Evolutionary conservation across 2,888 invertebrate species (phyloP).

Genomic region (Bembecia ichneumoniformis): DNA sequence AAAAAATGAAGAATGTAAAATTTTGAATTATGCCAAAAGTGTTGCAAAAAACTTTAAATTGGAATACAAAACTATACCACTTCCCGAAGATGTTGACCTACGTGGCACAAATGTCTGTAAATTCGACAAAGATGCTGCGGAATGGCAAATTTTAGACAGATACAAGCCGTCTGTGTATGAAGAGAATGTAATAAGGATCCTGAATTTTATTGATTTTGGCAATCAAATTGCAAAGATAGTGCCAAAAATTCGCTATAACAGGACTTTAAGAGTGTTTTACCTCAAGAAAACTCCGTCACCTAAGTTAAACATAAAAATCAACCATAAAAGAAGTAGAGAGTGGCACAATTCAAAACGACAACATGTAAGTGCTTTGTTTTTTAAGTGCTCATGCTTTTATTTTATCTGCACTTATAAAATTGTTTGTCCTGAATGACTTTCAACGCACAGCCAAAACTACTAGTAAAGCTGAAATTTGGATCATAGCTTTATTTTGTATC

Average conservation of each 20-base stretch:
- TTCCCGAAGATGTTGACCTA: conserved; percentile 83
- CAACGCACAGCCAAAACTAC: too few relatives aligned
- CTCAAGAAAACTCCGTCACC: conserved; percentile 43
- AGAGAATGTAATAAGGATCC: conserved; percentile 81
- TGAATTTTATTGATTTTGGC: conserved; percentile 86
- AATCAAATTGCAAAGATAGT: conserved; percentile 77
- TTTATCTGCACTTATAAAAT: background rate
- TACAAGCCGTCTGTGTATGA: conserved; percentile 73
- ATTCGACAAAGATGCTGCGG: conserved; percentile 76
- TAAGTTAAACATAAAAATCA: conserved; percentile 48
- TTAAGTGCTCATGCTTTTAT: background rate
- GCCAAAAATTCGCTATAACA: conserved; percentile 77
- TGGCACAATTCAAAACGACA: conserved; percentile 60
- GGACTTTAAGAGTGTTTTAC: conserved; percentile 58
- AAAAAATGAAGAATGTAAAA: conserved; percentile 27
- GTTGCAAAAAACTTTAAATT: conserved; percentile 67
- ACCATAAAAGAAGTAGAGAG: conserved; percentile 52
- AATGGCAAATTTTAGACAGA: conserved; percentile 77
- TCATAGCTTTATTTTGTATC: too few relatives aligned
- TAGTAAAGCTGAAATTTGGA: too few relatives aligned
- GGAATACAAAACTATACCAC: conserved; percentile 75
- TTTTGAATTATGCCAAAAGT: conserved; percentile 42
- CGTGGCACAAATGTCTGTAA: conserved; percentile 79
- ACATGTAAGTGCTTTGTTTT: background rate
- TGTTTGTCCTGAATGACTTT: background rate